Conservation (phyloP, 2,113 vertebrate species). For the Cygnus atratus region DNA sequence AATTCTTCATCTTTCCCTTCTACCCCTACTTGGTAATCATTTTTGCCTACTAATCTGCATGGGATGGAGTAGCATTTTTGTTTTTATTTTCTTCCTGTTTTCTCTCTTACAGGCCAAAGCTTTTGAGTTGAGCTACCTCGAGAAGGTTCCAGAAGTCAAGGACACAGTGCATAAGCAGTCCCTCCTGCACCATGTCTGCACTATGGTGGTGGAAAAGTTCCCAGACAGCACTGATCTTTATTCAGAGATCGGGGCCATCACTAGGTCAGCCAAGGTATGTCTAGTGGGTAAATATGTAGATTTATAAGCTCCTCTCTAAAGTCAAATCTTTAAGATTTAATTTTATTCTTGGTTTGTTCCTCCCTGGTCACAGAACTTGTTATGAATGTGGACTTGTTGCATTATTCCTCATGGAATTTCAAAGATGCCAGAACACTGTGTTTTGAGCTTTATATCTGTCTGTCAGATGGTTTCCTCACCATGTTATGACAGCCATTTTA, state of each 20-base stretch:
- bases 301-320: not conserved
- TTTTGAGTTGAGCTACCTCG: constrained; percentile 97
- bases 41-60: not conserved
- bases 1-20: not conserved
- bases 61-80: not conserved
- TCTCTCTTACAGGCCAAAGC: constrained; percentile 87
- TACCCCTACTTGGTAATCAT: not conserved
- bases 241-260: constrained; percentile 95
- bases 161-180: constrained; percentile 98
- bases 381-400: not conserved
- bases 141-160: constrained; percentile 99
- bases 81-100: not conserved
- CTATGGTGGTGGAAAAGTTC: constrained; percentile 96
- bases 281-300: not conserved
- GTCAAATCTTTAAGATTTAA: not conserved
- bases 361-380: not conserved
- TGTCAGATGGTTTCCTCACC: constrained; percentile 3
- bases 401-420: constrained; percentile 29
- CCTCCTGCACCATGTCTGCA: constrained; percentile 91
- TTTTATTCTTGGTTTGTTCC: not conserved
- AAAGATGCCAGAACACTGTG: not conserved
- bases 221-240: constrained; percentile 97
- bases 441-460: constrained; percentile 11
- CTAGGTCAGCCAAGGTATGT: constrained; percentile 93
- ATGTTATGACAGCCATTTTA: not conserved